Percentiles rank a stretch among this genome's conserved stretches.
Evolutionary conservation across 92 coral and sea anemone species (phyloP).

Genomic region (Paramuricea clavata): DNA sequence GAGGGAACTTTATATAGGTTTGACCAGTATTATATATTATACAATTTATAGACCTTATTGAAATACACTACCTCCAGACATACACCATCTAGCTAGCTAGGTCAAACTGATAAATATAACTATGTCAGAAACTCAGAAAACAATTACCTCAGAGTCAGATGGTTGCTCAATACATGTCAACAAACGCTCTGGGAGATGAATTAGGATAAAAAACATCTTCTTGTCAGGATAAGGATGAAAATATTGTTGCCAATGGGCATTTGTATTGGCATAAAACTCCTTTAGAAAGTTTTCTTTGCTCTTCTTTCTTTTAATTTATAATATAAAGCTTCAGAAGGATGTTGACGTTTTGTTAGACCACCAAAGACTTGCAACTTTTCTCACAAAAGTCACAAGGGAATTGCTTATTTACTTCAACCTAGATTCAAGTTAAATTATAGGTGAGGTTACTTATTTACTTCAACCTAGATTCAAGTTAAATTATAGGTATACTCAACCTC

Average conservation of each 20-base stretch:
- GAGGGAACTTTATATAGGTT: no score
- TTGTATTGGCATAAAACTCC: slow-evolving; percentile 26
- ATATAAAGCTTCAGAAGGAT: background rate
- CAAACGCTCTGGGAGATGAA: no score
- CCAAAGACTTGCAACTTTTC: slow-evolving; percentile 13
- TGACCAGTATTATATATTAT: background rate
- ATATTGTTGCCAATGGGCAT: slow-evolving; percentile 18
- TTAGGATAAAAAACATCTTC: no score
- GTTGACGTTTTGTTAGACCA: slow-evolving; percentile 8
- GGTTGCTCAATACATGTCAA: no score
- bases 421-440: background rate
- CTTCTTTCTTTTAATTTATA: slow-evolving; percentile 19
- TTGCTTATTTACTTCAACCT: slow-evolving; percentile 33
- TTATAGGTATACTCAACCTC: no score
- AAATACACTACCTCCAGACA: background rate
- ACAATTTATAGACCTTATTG: background rate
- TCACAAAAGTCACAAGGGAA: slow-evolving; percentile 25
- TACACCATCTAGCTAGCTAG: no score
- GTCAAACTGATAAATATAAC: background rate
- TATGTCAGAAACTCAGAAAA: background rate
- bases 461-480: slow-evolving; percentile 11
- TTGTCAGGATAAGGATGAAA: slow-evolving; percentile 4
- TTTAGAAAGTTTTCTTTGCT: slow-evolving; percentile 6
- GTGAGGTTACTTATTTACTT: background rate
- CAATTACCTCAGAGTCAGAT: background rate